A percentile compares a stretch with the other conserved stretches of the same genome.
Conservation (phyloP, 35 echinoderm and acorn worm genomes). For the Antedon bifida region DNA sequence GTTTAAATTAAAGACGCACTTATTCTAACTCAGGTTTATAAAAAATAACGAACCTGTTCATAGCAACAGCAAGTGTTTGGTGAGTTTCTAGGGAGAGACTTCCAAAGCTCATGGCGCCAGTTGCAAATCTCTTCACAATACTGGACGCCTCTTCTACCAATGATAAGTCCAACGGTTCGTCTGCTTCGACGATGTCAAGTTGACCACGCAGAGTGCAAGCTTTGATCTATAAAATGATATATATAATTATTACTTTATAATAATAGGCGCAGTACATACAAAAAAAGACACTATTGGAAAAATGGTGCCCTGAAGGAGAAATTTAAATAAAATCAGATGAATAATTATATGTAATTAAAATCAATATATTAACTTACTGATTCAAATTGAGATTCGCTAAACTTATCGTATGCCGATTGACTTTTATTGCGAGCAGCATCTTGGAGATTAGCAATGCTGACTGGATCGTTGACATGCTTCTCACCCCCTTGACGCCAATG, state of each 20-base stretch:
- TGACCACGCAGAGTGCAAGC: constrained; percentile 83
- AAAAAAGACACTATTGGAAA: too few relatives aligned
- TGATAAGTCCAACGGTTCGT: constrained; percentile 54
- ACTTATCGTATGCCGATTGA: constrained; percentile 72
- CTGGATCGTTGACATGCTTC: constrained; percentile 91
- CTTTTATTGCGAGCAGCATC: constrained; percentile 75
- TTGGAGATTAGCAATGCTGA: constrained; percentile 79
- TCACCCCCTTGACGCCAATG: constrained; percentile 98
- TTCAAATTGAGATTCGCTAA: constrained; percentile 55
- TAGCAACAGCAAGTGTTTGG: constrained; percentile 72
- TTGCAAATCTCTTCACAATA: constrained; percentile 92
- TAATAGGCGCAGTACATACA: background rate
- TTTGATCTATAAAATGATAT: constrained; percentile 13
- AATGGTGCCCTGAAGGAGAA: too few relatives aligned
- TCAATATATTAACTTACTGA: constrained; percentile 37
- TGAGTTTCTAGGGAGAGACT: constrained; percentile 91
- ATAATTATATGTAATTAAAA: too few relatives aligned
- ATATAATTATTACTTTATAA: background rate
- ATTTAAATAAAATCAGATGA: too few relatives aligned
- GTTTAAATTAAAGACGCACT: too few relatives aligned
- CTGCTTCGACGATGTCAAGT: constrained; percentile 41
- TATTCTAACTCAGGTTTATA: too few relatives aligned
- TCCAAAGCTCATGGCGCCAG: constrained; percentile 98
- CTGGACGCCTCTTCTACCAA: constrained; percentile 56
- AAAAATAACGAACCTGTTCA: constrained; percentile 95